Evolutionary conservation across 1,140 invertebrate species (phyloP).

Genomic region (Rhynchophorus ferrugineus): DNA sequence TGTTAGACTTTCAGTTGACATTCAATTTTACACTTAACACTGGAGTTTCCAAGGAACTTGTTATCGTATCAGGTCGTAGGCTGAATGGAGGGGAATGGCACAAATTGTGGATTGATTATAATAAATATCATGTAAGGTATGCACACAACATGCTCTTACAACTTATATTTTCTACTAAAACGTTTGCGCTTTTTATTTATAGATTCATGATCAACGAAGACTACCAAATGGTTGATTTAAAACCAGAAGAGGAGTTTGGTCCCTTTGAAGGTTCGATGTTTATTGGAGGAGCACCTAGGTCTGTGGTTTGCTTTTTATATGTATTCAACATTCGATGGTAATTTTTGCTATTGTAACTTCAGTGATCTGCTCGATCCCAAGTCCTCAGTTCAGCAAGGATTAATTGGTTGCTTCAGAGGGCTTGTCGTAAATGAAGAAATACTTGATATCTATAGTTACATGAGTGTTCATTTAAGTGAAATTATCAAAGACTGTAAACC

Average conservation of each 20-base stretch:
- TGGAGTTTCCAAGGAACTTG: slow-evolving; percentile 66
- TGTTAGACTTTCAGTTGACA: slow-evolving; percentile 69
- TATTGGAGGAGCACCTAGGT: slow-evolving; percentile 84
- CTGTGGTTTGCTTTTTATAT: no score
- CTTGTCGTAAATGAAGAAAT: slow-evolving; percentile 86
- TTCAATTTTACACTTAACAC: slow-evolving; percentile 88
- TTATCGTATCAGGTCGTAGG: slow-evolving; percentile 64
- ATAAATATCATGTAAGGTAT: slow-evolving; percentile 75
- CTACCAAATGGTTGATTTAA: slow-evolving; percentile 76
- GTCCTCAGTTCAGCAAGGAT: slow-evolving; percentile 72
- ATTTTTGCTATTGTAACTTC: no score
- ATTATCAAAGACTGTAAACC: slow-evolving; percentile 90
- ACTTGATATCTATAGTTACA: slow-evolving; percentile 84
- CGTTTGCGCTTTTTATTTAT: not conserved
- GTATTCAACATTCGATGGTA: not conserved
- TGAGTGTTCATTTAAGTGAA: slow-evolving; percentile 84
- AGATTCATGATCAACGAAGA: slow-evolving; percentile 86
- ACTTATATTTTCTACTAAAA: not conserved
- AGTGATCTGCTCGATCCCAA: slow-evolving; percentile 69
- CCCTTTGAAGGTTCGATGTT: slow-evolving; percentile 90
- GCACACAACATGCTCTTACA: not conserved
- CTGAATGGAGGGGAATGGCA: slow-evolving; percentile 92
- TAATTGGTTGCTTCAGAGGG: slow-evolving; percentile 89
- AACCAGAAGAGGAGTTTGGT: slow-evolving; percentile 79
- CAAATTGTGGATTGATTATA: slow-evolving; percentile 90